Base-by-base conservation (phyloP, 37 sponge, comb jelly and placozoan genomes). In the Cliona cf. orientalis region DNA sequence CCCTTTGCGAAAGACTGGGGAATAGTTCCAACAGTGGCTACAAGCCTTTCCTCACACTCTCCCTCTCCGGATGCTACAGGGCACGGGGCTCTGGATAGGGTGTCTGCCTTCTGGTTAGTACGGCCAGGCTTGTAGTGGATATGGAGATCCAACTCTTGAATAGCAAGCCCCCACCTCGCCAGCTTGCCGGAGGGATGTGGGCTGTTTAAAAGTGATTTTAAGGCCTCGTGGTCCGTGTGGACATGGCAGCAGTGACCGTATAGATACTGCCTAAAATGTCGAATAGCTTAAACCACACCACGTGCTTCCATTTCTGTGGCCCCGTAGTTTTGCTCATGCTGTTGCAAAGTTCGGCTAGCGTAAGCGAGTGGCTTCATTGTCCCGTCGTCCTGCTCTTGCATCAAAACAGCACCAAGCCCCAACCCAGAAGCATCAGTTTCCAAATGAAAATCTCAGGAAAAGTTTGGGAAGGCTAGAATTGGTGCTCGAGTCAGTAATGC, bases 261-360 rank as follows among this genome's bases (percentile, higher is more conserved):
- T 35, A 89, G 70, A 34, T 89, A 89, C 34, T 53, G 82, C 33
- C 91, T n/a, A 36, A 90, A 90, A 36, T 85, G 72, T 35, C 81
- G 85, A 1, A 75, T 60, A 21, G 91, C 91, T 86, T 82, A 90
- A 35, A 90, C 82, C 5, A 90, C 86, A 25, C 75, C 86, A 39
- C 80, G 61, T 2, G 46, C 86, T 46, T 90, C 91, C 56, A 84
- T n/a, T 49, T 90, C 85, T 19, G 91, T 84, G 11, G 80, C 49
- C 17, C 85, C 81, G 58, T 90, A 90, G 45, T 75, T 81, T 41
- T 72, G 56, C 55, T 84, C 91, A 57, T 84, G 75, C 1, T 65
- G 36, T 56, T 84, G 85, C 26, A 90, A 69, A 36, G 80, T 78
- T 42, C 91, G 80, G 63, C 84, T 90, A 9, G 85, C 84, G 56